A percentile compares a stretch with the other conserved stretches of the same genome.
These are phyloP conservation scores for Pavo muticus DNA, from an alignment of 2,113 vertebrate species.

Conservation along the genomic window DNA sequence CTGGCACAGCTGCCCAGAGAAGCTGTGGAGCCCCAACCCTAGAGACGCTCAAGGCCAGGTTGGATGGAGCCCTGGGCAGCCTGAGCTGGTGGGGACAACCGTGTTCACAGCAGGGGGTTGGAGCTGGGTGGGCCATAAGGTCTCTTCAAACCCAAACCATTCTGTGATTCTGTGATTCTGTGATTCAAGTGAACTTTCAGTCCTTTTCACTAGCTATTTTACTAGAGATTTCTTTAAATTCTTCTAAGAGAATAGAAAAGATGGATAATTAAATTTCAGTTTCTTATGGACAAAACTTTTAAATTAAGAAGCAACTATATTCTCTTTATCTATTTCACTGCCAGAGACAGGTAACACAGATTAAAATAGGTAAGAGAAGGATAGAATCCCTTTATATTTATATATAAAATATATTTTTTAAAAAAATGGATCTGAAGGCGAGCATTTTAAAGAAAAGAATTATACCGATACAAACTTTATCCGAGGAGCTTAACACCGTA, in stretches of 20 bases:
- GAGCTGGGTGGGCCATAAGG: not conserved
- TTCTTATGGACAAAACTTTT: not conserved
- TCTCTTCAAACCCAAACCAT: not conserved
- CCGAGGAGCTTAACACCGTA: fast-evolving
- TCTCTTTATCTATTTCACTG: not conserved
- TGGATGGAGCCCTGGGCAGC: not conserved
- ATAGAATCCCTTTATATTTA: not conserved
- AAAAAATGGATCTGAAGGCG: not conserved
- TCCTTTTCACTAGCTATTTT: not conserved
- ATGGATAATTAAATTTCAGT: not conserved
- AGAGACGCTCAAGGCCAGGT: not conserved
- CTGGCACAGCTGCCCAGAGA: not conserved
- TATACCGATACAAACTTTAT: fast-evolving
- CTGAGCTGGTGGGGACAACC: not conserved
- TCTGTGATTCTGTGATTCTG: not conserved
- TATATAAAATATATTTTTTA: not conserved
- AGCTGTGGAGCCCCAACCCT: not conserved
- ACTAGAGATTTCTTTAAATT: slow-evolving; percentile 19
- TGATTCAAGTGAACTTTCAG: not conserved
- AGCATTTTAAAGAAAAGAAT: not conserved
- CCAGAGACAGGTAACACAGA: not conserved
- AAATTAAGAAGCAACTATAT: not conserved
- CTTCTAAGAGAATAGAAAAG: not conserved
- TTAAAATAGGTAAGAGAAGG: not conserved
- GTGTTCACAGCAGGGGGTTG: too few species aligned